Percentiles rank a stretch among this genome's conserved stretches.
Conservation (phyloP, 1,140 invertebrate species). For the Hyposmocoma kahamanoa region DNA sequence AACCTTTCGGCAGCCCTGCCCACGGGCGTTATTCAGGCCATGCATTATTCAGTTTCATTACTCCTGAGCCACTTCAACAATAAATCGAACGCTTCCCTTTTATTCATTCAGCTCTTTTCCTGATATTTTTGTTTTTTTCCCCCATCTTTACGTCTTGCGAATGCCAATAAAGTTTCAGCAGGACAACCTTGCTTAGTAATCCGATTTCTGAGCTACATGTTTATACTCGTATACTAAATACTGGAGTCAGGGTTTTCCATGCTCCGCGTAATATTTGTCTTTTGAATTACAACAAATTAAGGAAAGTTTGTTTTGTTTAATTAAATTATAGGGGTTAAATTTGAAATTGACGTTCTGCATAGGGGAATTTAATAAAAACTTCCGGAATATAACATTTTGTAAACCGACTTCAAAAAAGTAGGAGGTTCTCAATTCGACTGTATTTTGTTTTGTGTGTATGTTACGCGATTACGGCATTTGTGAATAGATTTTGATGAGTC, state of each 20-base stretch:
- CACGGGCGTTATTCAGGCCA: constrained; percentile 54
- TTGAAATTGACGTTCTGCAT: too few species aligned
- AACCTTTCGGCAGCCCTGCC: constrained; percentile 31
- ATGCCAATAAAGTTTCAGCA: background rate
- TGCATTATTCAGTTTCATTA: constrained; percentile 72
- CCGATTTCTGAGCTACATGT: background rate
- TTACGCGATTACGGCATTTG: too few species aligned
- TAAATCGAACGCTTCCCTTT: constrained; percentile 47
- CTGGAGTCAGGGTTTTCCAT: background rate
- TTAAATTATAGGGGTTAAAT: too few species aligned
- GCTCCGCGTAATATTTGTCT: constrained; percentile 3
- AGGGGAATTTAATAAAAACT: too few species aligned
- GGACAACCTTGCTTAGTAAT: background rate
- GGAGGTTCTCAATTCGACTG: too few species aligned
- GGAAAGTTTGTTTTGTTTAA: too few species aligned
- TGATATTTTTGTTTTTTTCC: background rate
- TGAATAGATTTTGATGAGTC: too few species aligned
- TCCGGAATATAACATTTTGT: too few species aligned
- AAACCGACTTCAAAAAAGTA: too few species aligned
- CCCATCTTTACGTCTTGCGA: background rate
- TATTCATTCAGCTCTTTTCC: constrained; percentile 2
- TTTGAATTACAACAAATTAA: too few species aligned
- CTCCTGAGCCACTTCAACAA: constrained; percentile 56
- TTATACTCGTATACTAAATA: background rate
- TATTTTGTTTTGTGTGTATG: too few species aligned